A percentile compares a stretch with the other conserved stretches of the same genome.
Evolutionary conservation across 2,797 vertebrate species (phyloP).

Genomic region (Pangasius djambal): DNA sequence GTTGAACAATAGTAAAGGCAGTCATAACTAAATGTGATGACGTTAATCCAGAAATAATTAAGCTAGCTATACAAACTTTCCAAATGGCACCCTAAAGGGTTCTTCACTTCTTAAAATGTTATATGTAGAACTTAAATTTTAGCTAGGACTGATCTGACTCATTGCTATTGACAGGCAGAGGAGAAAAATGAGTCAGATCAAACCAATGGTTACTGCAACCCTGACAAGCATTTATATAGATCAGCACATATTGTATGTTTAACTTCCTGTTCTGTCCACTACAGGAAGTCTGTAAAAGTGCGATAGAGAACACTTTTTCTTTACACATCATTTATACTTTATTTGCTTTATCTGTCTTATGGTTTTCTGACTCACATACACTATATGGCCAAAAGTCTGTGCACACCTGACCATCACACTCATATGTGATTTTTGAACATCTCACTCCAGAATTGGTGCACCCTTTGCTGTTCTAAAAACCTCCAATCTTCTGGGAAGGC

Average conservation of each 20-base stretch:
- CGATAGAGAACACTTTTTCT: neutral
- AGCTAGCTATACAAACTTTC: neutral
- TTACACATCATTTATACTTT: neutral
- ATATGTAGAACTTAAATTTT: neutral
- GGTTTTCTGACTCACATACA: neutral
- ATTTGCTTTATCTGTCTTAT: neutral
- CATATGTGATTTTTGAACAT: neutral
- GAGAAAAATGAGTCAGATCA: neutral
- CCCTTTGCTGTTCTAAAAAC: neutral
- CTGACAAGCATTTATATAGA: neutral
- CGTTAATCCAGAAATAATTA: neutral
- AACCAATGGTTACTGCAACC: neutral
- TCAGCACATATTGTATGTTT: neutral
- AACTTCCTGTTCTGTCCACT: constrained; percentile 3
- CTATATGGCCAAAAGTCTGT: neutral
- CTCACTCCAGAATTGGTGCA: neutral
- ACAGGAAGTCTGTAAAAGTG: neutral
- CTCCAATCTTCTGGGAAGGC: neutral
- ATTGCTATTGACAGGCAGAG: neutral
- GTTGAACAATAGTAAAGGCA: neutral
- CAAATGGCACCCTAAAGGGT: neutral
- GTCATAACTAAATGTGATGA: neutral
- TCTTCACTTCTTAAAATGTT: neutral
- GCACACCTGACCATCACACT: neutral
- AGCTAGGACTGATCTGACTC: neutral